Evolutionary conservation across 2,113 vertebrate genomes (phyloP).

Genomic region (Suncus etruscus): DNA sequence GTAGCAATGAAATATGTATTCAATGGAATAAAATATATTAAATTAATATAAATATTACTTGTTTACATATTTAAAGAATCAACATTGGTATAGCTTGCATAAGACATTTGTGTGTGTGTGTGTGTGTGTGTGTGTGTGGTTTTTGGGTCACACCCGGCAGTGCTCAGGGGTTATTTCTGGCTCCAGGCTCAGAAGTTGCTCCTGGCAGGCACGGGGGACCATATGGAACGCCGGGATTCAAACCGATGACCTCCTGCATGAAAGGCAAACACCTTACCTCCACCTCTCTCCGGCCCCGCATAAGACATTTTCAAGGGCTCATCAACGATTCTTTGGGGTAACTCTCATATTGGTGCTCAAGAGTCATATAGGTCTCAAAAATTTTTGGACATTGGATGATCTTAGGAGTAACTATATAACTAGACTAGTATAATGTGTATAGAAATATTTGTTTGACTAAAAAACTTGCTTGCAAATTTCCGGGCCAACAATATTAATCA

Average conservation of each 20-base stretch:
- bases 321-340: too few relatives aligned
- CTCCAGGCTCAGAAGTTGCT: too few relatives aligned
- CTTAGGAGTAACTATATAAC: background rate
- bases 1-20: background rate
- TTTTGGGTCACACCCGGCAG: too few relatives aligned
- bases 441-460: background rate
- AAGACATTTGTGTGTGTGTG: background rate
- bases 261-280: too few relatives aligned
- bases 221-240: too few relatives aligned
- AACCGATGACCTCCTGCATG: too few relatives aligned
- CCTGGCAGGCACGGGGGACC: too few relatives aligned
- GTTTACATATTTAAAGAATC: constrained; percentile 22
- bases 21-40: background rate
- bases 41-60: background rate
- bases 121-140: too few relatives aligned
- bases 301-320: background rate
- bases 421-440: background rate
- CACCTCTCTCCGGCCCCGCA: too few relatives aligned
- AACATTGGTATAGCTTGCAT: constrained; percentile 12
- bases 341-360: too few relatives aligned
- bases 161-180: too few relatives aligned
- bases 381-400: background rate
- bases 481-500: background rate
- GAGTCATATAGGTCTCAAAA: too few relatives aligned
- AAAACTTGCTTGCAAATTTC: background rate